Conservation (phyloP, 2,113 vertebrate genomes). For the Calidris pugnax region DNA sequence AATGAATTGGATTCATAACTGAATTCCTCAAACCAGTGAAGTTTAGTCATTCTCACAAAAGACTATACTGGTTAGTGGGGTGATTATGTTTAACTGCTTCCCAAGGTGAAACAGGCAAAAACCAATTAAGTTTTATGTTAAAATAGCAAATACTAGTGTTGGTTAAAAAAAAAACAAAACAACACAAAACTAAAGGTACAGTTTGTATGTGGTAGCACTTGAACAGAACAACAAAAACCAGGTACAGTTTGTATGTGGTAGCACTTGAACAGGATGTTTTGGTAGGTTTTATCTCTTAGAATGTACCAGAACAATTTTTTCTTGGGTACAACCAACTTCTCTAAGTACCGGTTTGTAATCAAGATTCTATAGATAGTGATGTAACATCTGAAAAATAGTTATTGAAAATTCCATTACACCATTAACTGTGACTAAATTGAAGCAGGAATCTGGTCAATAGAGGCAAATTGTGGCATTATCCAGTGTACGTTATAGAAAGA, state of each 20-base stretch:
- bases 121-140: background rate
- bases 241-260: no score
- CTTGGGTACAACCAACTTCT: background rate
- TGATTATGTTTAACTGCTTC: conserved; percentile 4
- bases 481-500: background rate
- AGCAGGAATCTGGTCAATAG: background rate
- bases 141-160: background rate
- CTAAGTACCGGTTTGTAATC: background rate
- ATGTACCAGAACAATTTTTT: background rate
- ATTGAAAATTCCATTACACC: background rate
- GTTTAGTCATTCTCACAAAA: background rate
- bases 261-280: background rate
- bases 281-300: background rate
- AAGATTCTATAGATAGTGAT: background rate
- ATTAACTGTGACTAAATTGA: background rate
- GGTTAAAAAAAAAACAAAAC: background rate
- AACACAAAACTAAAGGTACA: background rate
- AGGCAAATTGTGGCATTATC: background rate
- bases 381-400: background rate
- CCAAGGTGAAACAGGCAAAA: background rate
- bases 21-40: background rate
- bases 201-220: background rate
- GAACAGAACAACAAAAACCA: no score
- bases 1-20: background rate
- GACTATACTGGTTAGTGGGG: background rate